These are phyloP conservation scores for Hippocampus kuda DNA, from an alignment of 2,797 vertebrate genomes.

Conservation along the genomic window DNA sequence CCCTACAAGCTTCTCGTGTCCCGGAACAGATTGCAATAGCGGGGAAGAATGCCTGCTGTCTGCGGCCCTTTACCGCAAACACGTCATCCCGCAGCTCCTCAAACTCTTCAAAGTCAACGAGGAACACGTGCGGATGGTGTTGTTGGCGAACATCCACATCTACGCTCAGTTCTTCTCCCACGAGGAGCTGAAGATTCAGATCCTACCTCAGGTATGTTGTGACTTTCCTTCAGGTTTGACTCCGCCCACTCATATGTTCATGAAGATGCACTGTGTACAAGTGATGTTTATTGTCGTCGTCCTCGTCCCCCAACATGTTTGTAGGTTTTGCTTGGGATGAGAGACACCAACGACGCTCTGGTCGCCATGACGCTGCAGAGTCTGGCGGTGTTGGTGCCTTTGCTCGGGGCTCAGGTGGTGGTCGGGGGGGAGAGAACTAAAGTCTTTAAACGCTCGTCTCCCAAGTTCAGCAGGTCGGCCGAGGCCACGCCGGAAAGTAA, in stretches of 20 bases:
- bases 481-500: slow-evolving; percentile 88
- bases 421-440: slow-evolving; percentile 90
- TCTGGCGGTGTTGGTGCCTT: slow-evolving; percentile 85
- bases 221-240: neutral
- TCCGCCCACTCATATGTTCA: too few relatives aligned
- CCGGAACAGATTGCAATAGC: slow-evolving; percentile 50
- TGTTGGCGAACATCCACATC: slow-evolving; percentile 84
- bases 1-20: neutral
- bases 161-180: slow-evolving; percentile 81
- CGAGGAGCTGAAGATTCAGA: slow-evolving; percentile 84
- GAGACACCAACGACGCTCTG: slow-evolving; percentile 83
- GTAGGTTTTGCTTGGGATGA: slow-evolving; percentile 89
- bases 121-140: slow-evolving; percentile 84
- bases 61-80: slow-evolving; percentile 75
- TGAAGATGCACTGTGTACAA: too few relatives aligned
- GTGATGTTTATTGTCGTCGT: too few relatives aligned
- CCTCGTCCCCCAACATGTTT: neutral
- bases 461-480: slow-evolving; percentile 84
- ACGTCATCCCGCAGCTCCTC: slow-evolving; percentile 84
- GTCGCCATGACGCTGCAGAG: slow-evolving; percentile 90
- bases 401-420: slow-evolving; percentile 91
- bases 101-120: slow-evolving; percentile 88
- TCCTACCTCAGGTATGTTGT: slow-evolving; percentile 84
- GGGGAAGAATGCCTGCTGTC: slow-evolving; percentile 78
- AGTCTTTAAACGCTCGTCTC: slow-evolving; percentile 90